Conservation (phyloP, 2,888 invertebrate species). For the Spicauda simplicius region DNA sequence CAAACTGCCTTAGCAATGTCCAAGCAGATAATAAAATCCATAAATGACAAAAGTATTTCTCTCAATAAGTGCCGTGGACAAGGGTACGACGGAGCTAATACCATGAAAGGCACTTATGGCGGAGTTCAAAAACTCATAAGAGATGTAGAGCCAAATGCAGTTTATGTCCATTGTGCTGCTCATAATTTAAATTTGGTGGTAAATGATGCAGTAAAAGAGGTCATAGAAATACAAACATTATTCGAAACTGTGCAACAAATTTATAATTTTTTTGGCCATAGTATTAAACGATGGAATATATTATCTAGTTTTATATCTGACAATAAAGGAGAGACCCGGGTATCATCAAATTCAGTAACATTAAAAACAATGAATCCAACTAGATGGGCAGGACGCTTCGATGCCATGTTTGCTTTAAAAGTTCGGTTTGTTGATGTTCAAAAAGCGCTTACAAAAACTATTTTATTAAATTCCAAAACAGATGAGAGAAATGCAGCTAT, state of each 20-base stretch:
- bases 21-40: constrained; percentile 41
- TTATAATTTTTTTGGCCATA: constrained; percentile 37
- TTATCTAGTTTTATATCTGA: constrained; percentile 33
- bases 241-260: constrained; percentile 34
- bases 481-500: constrained; percentile 44
- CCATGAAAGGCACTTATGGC: constrained; percentile 33
- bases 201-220: constrained; percentile 39
- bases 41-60: constrained; percentile 40
- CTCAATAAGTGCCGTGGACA: constrained; percentile 37
- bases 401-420: constrained; percentile 34
- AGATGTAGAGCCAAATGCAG: constrained; percentile 37
- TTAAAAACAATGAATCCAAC: constrained; percentile 37
- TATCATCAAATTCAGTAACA: constrained; percentile 29
- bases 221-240: constrained; percentile 32
- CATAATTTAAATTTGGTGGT: constrained; percentile 34
- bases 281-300: constrained; percentile 33
- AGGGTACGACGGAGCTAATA: constrained; percentile 33
- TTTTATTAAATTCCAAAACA: constrained; percentile 44
- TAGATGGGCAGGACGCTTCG: constrained; percentile 30
- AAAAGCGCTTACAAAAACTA: constrained; percentile 43
- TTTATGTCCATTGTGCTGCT: constrained; percentile 37
- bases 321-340: constrained; percentile 18
- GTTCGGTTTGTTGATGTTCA: constrained; percentile 42
- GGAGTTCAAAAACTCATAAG: constrained; percentile 36
- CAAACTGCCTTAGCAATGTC: constrained; percentile 41